phyloP scores from a whole-genome alignment of 1,140 invertebrate species.

The Lucilia cuprina region DNA sequence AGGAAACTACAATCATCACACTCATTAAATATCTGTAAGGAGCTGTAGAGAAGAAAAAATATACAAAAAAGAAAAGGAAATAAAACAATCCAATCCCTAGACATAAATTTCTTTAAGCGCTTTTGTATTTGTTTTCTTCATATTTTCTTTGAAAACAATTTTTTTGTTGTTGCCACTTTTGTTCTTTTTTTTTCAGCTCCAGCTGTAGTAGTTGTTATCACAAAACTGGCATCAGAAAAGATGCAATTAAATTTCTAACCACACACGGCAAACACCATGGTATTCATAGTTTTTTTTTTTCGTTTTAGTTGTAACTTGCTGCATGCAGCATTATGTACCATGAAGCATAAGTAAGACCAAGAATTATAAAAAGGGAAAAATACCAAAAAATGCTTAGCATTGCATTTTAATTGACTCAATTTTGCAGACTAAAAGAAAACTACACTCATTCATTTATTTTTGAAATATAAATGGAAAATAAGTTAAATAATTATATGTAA shows the following conservation, averaged over 20 bases:
- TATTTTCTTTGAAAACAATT: background rate
- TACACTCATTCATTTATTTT: background rate
- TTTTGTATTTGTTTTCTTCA: background rate
- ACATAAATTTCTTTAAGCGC: constrained; percentile 26
- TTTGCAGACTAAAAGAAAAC: background rate
- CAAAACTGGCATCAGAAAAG: constrained; percentile 3
- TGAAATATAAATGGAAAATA: too few species aligned
- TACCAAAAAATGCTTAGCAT: constrained; percentile 11
- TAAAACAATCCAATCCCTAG: constrained; percentile 1
- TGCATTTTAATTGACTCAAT: constrained; percentile 33
- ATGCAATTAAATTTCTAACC: constrained; percentile 31
- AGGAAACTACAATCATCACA: background rate
- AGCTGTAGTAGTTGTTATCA: constrained; percentile 2
- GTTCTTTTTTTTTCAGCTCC: too few species aligned
- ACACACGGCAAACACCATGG: background rate
- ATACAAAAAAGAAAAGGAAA: background rate
- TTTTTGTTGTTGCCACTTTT: background rate
- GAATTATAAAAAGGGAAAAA: background rate
- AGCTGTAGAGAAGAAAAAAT: background rate
- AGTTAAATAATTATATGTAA: background rate
- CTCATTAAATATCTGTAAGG: too few species aligned
- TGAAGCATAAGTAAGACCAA: background rate
- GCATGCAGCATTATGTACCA: background rate
- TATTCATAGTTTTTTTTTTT: background rate
- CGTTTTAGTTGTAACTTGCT: background rate